A percentile compares a stretch with the other conserved stretches of the same genome.
These are phyloP conservation scores for Eurytoma californica DNA, from an alignment of 2,888 invertebrate species.

Conservation along the genomic window DNA sequence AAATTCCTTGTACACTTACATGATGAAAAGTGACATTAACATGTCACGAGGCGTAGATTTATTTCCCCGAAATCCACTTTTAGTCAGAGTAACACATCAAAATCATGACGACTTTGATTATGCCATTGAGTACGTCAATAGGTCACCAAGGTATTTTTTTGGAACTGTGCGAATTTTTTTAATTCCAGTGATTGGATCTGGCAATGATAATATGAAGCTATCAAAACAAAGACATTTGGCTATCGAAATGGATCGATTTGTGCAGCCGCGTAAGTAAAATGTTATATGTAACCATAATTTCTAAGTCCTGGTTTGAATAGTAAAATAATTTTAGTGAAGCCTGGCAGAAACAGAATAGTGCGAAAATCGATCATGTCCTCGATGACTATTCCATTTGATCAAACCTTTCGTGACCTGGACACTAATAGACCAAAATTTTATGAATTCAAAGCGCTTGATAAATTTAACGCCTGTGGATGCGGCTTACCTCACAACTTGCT, in stretches of 20 bases:
- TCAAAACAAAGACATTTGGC: conserved; percentile 81
- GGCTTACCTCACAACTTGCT: conserved; percentile 91
- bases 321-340: conserved; percentile 76
- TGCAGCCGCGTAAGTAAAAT: conserved; percentile 78
- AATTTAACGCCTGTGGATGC: conserved; percentile 89
- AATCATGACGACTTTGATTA: conserved; percentile 85
- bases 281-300: not conserved
- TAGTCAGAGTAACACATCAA: conserved; percentile 86
- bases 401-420: conserved; percentile 85
- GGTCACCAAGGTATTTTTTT: conserved; percentile 71
- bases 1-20: conserved; percentile 80
- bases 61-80: conserved; percentile 84
- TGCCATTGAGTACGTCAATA: conserved; percentile 79
- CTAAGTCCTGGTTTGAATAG: no score
- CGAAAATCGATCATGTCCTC: conserved; percentile 84
- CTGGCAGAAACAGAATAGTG: conserved; percentile 82
- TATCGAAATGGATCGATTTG: conserved; percentile 85
- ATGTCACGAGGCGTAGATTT: conserved; percentile 89
- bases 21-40: conserved; percentile 88
- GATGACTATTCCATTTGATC: conserved; percentile 89
- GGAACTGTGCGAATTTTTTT: conserved; percentile 85
- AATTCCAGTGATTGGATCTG: conserved; percentile 81
- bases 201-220: conserved; percentile 79
- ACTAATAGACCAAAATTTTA: conserved; percentile 76
- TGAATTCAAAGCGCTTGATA: conserved; percentile 76